A percentile compares a stretch with the other conserved stretches of the same genome.
Evolutionary conservation across 2,797 vertebrate species (phyloP).

Genomic region (Prionace glauca): DNA sequence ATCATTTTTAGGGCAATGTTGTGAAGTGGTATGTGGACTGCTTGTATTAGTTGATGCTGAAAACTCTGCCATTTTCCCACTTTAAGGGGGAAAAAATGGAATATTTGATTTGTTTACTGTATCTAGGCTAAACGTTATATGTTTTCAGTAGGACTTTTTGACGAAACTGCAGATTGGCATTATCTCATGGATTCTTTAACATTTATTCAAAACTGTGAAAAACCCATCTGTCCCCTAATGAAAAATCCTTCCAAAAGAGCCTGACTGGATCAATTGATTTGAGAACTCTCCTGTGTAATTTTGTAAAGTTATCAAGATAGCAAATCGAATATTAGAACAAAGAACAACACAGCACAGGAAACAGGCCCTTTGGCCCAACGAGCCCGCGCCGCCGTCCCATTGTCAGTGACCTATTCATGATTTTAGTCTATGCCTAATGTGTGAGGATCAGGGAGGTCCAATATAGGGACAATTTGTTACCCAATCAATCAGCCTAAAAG

Average conservation of each 20-base stretch:
- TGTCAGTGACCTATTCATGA: too few species aligned
- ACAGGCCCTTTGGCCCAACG: too few species aligned
- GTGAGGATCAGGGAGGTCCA: too few species aligned
- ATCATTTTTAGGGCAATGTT: background rate
- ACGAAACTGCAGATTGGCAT: background rate
- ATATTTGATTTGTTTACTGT: background rate
- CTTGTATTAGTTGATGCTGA: background rate
- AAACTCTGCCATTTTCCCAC: background rate
- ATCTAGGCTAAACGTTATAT: constrained; percentile 5
- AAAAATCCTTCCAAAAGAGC: background rate
- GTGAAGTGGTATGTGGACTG: background rate
- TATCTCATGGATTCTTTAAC: background rate
- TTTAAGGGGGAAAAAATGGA: background rate
- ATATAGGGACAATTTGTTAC: too few species aligned
- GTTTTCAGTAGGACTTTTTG: background rate
- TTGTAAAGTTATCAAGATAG: background rate
- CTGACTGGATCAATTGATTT: background rate
- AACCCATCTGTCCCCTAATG: background rate
- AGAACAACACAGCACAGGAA: too few species aligned
- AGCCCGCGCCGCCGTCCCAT: too few species aligned
- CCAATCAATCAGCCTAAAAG: too few species aligned
- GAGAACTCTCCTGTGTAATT: background rate
- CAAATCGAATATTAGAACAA: background rate
- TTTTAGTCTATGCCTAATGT: too few species aligned
- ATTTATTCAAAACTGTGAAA: background rate